These are phyloP conservation scores for Rallus limicola DNA, from an alignment of 2,113 vertebrate genomes.

Conservation along the genomic window DNA sequence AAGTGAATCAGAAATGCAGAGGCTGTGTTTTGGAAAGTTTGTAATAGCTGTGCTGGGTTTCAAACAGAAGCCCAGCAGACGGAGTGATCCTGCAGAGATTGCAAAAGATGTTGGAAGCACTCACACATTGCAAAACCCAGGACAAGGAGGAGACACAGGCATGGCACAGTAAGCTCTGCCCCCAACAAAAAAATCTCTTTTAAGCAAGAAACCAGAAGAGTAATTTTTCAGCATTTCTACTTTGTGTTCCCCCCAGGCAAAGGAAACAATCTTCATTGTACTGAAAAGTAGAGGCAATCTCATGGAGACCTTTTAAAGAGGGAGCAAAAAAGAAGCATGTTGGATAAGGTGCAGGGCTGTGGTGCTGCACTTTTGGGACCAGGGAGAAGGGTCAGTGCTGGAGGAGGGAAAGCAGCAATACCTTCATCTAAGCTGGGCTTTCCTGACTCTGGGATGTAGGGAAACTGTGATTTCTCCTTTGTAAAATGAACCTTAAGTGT, in stretches of 20 bases:
- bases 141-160: neutral
- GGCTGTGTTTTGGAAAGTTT: neutral
- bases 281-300: neutral
- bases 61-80: neutral
- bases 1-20: neutral
- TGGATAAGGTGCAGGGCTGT: neutral
- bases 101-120: neutral
- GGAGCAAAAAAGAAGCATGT: neutral
- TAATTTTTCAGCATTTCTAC: conserved; percentile 8
- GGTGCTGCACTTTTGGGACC: neutral
- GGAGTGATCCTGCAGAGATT: neutral
- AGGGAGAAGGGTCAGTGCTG: fast-evolving
- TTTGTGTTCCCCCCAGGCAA: neutral
- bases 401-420: neutral
- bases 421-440: neutral
- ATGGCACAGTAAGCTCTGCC: neutral
- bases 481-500: neutral
- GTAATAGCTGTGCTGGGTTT: neutral
- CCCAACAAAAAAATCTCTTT: neutral
- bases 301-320: neutral
- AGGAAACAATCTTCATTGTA: neutral
- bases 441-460: neutral
- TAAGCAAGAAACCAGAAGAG: neutral
- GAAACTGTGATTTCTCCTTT: neutral
- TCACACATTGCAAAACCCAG: conserved; percentile 4